A percentile compares a stretch with the other conserved stretches of the same genome.
phyloP scores from a whole-genome alignment of 2,797 vertebrate species.

The Phrynocephalus guinanensis region DNA sequence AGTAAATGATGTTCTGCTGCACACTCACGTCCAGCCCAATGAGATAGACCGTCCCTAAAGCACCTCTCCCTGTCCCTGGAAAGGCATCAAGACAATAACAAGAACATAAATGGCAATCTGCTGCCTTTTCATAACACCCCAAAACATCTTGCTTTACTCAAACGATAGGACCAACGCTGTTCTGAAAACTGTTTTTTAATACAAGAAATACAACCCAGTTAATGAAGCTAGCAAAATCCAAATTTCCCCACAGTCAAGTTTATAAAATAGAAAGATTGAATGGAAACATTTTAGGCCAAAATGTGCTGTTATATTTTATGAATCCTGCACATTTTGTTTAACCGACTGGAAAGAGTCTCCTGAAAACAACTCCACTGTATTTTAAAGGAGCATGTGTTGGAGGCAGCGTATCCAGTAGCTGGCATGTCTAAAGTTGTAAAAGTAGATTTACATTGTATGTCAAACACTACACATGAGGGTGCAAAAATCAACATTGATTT shows the following conservation, averaged over 20 bases:
- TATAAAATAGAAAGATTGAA: constrained; percentile 18
- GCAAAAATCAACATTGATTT: constrained; percentile 70
- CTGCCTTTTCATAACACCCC: background rate
- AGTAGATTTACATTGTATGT: constrained; percentile 74
- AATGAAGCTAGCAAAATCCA: background rate
- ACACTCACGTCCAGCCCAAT: background rate
- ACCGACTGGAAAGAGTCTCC: constrained; percentile 36
- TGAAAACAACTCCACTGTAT: constrained; percentile 62
- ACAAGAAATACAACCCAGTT: background rate
- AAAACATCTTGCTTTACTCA: background rate
- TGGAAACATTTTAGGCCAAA: constrained; percentile 28
- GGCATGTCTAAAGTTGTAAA: constrained; percentile 70
- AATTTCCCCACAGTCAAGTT: constrained; percentile 15
- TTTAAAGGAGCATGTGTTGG: constrained; percentile 66
- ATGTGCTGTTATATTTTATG: background rate
- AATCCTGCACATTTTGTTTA: constrained; percentile 8
- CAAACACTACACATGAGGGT: constrained; percentile 71
- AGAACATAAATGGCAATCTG: background rate
- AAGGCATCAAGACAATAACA: background rate
- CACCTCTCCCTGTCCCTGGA: background rate
- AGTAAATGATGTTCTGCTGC: too few relatives aligned
- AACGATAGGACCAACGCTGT: background rate
- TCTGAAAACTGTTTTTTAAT: background rate
- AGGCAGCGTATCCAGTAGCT: constrained; percentile 68
- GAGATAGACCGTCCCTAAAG: background rate